Evolutionary conservation across 2,113 vertebrate genomes (phyloP).

Genomic region (Periophthalmodon schlosseri): DNA sequence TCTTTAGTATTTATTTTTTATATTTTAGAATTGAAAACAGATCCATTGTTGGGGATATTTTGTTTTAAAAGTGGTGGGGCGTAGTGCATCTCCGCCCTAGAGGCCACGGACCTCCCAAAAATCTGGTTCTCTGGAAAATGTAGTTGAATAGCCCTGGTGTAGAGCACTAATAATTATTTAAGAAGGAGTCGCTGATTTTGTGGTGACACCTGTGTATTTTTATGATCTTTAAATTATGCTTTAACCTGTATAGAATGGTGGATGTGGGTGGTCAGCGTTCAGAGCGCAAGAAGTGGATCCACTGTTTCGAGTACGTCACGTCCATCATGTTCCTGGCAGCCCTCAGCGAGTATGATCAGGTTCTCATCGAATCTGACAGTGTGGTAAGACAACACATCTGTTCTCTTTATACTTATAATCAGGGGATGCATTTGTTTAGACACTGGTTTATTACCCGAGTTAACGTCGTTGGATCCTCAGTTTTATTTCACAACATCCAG

Average conservation of each 20-base stretch:
- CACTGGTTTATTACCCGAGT: neutral
- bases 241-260: constrained; percentile 78
- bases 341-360: constrained; percentile 91
- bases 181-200: neutral
- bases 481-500: neutral
- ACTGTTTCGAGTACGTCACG: constrained; percentile 79
- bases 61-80: no score
- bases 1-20: no score
- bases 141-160: no score
- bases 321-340: constrained; percentile 84
- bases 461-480: neutral
- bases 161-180: neutral
- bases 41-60: no score
- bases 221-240: neutral
- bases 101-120: no score
- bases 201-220: neutral
- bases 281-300: constrained; percentile 83
- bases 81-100: no score
- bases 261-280: constrained; percentile 90
- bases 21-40: no score
- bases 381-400: constrained; percentile 75
- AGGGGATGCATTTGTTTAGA: neutral
- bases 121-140: no score
- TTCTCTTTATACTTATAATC: neutral
- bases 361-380: constrained; percentile 84